Conservation (phyloP, 2,888 invertebrate genomes). For the Lottia scabra region DNA sequence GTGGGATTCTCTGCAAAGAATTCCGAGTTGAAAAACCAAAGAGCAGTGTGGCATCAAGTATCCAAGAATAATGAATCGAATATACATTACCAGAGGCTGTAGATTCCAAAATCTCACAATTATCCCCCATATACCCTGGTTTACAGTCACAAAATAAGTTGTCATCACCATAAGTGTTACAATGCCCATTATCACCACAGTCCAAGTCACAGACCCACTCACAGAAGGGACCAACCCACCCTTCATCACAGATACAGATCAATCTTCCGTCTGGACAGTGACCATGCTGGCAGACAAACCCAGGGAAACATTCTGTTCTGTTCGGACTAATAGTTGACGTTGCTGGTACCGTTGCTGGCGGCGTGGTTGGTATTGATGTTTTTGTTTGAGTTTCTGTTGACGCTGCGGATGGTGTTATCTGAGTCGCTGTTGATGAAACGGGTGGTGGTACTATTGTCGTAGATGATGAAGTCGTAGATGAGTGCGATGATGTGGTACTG, state of each 20-base stretch:
- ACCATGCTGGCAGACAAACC: constrained; percentile 18
- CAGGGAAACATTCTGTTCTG: constrained; percentile 8
- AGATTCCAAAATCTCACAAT: background rate
- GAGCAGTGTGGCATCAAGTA: background rate
- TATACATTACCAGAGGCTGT: background rate
- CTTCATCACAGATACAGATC: constrained; percentile 8
- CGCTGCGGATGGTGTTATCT: no score
- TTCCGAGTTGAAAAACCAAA: no score
- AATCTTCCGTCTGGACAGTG: background rate
- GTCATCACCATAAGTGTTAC: background rate
- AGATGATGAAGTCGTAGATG: no score
- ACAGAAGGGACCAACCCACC: constrained; percentile 13
- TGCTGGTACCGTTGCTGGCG: no score
- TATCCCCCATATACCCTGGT: background rate
- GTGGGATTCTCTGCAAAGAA: no score
- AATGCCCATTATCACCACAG: constrained; percentile 7
- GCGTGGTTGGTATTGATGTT: no score
- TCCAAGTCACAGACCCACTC: background rate
- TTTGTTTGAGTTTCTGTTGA: no score
- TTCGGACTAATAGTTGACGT: background rate
- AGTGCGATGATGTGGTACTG: no score
- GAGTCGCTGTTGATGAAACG: no score
- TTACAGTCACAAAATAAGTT: background rate
- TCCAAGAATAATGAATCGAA: background rate
- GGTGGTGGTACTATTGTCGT: no score